Evolutionary conservation across 2,888 invertebrate species (phyloP).

Genomic region (Nomada goodeniana): DNA sequence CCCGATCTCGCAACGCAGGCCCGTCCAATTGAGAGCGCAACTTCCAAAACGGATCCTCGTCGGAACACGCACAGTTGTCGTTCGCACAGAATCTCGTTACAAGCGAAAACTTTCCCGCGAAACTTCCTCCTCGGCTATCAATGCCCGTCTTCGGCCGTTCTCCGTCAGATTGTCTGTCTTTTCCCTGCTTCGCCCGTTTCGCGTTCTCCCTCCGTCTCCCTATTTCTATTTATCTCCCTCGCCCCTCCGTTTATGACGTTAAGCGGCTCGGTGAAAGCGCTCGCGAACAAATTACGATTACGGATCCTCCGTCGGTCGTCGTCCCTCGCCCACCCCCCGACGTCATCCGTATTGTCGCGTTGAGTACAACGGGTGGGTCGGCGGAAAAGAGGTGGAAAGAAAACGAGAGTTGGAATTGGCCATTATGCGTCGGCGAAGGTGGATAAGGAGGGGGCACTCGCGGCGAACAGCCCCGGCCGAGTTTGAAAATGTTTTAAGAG

Average conservation of each 20-base stretch:
- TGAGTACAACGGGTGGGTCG: conserved; percentile 42
- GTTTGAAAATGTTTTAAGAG: conserved; percentile 60
- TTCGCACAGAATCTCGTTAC: conserved; percentile 44
- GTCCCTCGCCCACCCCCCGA: background rate
- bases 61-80: conserved; percentile 24
- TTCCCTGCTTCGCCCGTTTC: background rate
- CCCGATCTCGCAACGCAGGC: background rate
- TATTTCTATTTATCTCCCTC: background rate
- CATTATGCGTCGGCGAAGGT: conserved; percentile 22
- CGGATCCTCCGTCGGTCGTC: conserved; percentile 44
- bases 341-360: conserved; percentile 51
- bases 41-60: conserved; percentile 22
- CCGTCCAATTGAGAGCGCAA: background rate
- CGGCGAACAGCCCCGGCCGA: conserved; percentile 40
- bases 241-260: conserved; percentile 46
- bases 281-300: conserved; percentile 67
- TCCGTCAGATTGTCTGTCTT: background rate
- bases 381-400: conserved; percentile 6
- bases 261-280: conserved; percentile 52
- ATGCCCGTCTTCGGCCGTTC: conserved; percentile 36
- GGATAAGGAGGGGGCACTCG: conserved; percentile 6
- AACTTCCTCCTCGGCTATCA: conserved; percentile 46
- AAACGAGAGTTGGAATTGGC: conserved; percentile 43
- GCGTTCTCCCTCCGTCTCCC: background rate
- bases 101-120: conserved; percentile 40